phyloP scores from a whole-genome alignment of 2,113 vertebrate genomes.

The Clarias batrachus region DNA sequence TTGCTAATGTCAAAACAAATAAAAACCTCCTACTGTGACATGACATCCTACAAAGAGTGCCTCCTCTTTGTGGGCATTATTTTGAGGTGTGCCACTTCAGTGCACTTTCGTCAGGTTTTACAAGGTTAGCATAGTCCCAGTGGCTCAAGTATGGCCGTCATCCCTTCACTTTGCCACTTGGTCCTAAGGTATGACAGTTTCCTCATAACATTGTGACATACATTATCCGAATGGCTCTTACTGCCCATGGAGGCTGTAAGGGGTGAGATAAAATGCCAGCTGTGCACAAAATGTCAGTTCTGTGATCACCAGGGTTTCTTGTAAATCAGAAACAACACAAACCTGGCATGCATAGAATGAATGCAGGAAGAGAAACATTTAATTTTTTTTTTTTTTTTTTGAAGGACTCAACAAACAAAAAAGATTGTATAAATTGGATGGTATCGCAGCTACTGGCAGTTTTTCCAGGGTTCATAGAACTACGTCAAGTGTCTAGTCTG shows the following conservation, averaged over 20 bases:
- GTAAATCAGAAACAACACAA: background rate
- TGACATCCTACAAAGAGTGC: too few species aligned
- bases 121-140: background rate
- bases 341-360: background rate
- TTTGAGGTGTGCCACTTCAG: background rate
- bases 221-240: background rate
- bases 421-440: background rate
- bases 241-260: background rate
- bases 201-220: background rate
- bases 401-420: background rate
- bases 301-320: background rate
- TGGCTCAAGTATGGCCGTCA: background rate
- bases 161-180: background rate
- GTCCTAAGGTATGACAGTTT: background rate
- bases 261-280: background rate
- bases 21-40: conserved; percentile 2
- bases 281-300: background rate
- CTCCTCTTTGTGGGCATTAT: background rate
- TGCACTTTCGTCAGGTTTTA: background rate
- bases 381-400: background rate
- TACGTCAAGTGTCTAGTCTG: background rate
- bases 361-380: background rate
- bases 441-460: background rate
- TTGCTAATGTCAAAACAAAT: background rate
- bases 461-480: background rate